Base-by-base conservation (phyloP, 2,113 vertebrate genomes). In the Ciconia boyciana region DNA sequence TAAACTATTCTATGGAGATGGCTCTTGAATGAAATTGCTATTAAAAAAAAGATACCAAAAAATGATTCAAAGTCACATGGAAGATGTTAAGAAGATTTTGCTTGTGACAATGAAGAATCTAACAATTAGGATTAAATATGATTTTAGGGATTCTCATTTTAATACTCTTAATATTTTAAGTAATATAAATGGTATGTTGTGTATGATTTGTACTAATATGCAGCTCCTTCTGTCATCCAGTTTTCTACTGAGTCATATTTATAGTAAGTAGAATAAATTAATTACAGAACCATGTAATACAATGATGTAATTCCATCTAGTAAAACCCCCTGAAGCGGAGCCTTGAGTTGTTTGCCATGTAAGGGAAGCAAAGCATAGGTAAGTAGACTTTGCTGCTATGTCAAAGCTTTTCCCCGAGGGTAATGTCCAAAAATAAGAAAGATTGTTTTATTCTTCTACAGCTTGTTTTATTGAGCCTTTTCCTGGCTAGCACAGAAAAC, bases 231-330 rank as follows among this genome's bases (percentile, higher is more conserved):
- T 97, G 32, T 76, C 77, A 87, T 94, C 62, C 11, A 15, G 94
- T 93, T 95, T 96, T 97, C 96, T 96, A 93, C 78, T 79, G 96
- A 96, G 96, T 90, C 36, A 44, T 95, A 93, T 84, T 96, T 96
- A 78, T 92, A 93, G 39, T 65, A 95, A 96, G 85, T 94, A 92
- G 85, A 91, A 94, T 97, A 75, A 80, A 92, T 96, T 96, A 96
- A 71, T 96, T 94, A 95, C 39, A 87, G 88, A 71, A 88, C 36
- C 87, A 83, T 97, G 79, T 97, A 97, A 70, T 83, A 90, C 36
- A 94, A 89, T 31, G 49, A 69, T 96, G 94, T 94, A 97, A 96
- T 91, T 95, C 77, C 66, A 87, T 64, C 94, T 95, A 96, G 75
- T 92, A 93, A 95, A 97, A 87, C 17, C 51, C 87, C 82, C 89